Percentiles rank a stretch among this genome's conserved stretches.
Conservation (phyloP, 2,113 vertebrate genomes). For the Marmota flaviventris region DNA sequence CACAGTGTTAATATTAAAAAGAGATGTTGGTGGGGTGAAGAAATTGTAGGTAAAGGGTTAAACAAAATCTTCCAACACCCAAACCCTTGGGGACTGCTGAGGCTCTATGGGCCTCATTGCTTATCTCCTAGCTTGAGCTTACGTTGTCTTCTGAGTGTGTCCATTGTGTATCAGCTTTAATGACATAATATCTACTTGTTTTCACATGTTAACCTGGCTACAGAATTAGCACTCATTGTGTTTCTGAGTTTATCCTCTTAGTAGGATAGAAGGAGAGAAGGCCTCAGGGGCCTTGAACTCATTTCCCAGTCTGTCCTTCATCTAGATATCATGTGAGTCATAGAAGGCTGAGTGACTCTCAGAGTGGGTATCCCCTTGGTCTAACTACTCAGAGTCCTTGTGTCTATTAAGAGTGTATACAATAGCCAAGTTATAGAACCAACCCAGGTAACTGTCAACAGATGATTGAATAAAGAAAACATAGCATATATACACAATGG, state of each 20-base stretch:
- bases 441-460: too few species aligned
- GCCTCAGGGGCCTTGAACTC: background rate
- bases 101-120: background rate
- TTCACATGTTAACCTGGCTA: background rate
- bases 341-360: background rate
- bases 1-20: conserved; percentile 12
- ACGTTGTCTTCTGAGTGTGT: background rate
- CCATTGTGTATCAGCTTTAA: background rate
- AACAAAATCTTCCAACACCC: background rate
- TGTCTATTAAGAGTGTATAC: background rate
- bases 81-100: background rate
- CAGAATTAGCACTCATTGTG: background rate
- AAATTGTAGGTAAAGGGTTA: background rate
- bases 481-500: too few species aligned
- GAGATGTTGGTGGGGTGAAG: background rate
- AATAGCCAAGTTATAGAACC: too few species aligned
- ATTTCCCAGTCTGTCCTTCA: background rate
- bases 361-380: background rate
- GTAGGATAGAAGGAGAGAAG: background rate
- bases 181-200: background rate
- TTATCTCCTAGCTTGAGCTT: background rate
- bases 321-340: background rate
- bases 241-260: conserved; percentile 7
- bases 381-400: background rate
- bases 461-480: too few species aligned